phyloP scores from a whole-genome alignment of 2,888 invertebrate genomes.

The Serrognathus titanus region DNA sequence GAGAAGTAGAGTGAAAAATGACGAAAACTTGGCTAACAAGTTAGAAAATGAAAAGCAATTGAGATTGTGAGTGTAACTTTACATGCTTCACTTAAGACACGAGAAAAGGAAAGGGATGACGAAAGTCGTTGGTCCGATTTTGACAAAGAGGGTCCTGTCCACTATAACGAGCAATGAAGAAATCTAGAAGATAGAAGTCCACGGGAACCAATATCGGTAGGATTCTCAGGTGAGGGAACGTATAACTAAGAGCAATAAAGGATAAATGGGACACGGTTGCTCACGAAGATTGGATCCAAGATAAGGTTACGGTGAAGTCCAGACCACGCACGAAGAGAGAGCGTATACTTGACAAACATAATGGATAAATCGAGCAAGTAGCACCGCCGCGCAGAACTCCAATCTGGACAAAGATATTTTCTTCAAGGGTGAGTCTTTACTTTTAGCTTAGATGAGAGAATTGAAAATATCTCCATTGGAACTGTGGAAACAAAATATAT shows the following conservation, averaged over 20 bases:
- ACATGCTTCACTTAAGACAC: no score
- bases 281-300: conserved; percentile 16
- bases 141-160: background rate
- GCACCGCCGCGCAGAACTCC: conserved; percentile 11
- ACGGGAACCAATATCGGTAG: conserved; percentile 13
- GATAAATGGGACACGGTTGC: conserved; percentile 16
- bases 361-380: background rate
- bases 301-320: conserved; percentile 17
- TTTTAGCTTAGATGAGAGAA: conserved; percentile 9
- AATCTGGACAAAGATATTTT: conserved; percentile 5
- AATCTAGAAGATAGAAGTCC: conserved; percentile 12
- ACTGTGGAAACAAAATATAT: conserved; percentile 5
- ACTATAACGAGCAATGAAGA: background rate
- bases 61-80: no score
- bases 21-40: background rate
- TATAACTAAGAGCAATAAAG: conserved; percentile 11
- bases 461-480: background rate
- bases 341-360: background rate
- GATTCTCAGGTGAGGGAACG: conserved; percentile 9
- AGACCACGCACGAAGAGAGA: conserved; percentile 11
- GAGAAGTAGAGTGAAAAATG: background rate
- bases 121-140: no score
- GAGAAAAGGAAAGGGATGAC: no score
- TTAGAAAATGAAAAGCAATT: no score
- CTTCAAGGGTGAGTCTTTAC: conserved; percentile 12